phyloP scores from a whole-genome alignment of 2,113 vertebrate species.

The Corythoichthys intestinalis region DNA sequence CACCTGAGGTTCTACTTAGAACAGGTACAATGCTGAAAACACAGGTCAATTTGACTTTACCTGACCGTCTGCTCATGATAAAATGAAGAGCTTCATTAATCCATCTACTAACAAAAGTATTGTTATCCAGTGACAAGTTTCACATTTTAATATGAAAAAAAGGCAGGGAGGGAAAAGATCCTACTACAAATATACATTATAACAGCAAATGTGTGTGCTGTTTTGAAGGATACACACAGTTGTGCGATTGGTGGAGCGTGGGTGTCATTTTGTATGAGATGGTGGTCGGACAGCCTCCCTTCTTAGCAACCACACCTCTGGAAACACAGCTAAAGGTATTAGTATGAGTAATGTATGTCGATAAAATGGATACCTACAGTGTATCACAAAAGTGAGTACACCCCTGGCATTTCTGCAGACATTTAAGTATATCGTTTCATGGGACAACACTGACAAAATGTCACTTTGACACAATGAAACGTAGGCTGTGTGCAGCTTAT shows the following conservation, averaged over 20 bases:
- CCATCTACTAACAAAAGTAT: too few relatives aligned
- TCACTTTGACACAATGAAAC: too few relatives aligned
- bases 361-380: neutral
- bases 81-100: neutral
- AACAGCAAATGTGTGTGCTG: neutral
- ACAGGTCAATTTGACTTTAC: neutral
- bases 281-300: conserved; percentile 97
- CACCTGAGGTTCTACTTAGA: conserved; percentile 90
- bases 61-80: neutral
- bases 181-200: too few relatives aligned
- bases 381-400: too few relatives aligned
- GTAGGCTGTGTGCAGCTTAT: too few relatives aligned
- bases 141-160: too few relatives aligned
- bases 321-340: conserved; percentile 98
- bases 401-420: too few relatives aligned
- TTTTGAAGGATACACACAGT: conserved; percentile 85
- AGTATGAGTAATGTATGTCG: neutral
- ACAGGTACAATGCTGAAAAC: conserved; percentile 75
- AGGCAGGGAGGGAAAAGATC: too few relatives aligned
- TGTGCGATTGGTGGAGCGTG: conserved; percentile 99
- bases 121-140: too few relatives aligned
- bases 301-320: conserved; percentile 90
- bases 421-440: too few relatives aligned
- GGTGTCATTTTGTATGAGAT: conserved; percentile 99
- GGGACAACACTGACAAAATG: too few relatives aligned